Evolutionary conservation across 2,113 vertebrate genomes (phyloP).

Genomic region (Marmota monax): DNA sequence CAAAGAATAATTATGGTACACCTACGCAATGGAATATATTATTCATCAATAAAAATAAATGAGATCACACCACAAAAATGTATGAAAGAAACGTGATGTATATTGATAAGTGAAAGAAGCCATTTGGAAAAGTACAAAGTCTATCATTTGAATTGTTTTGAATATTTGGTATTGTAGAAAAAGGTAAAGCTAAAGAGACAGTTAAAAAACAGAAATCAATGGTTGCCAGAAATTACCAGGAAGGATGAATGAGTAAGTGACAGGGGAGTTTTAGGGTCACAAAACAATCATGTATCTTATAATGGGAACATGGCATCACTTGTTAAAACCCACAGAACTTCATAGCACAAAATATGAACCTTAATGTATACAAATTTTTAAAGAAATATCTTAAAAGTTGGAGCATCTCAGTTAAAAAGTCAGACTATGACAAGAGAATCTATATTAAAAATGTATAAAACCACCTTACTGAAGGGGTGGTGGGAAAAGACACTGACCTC

Average conservation of each 20-base stretch:
- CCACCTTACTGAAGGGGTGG: neutral
- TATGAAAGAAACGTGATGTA: neutral
- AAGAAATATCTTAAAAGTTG: neutral
- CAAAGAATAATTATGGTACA: neutral
- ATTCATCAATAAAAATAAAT: neutral
- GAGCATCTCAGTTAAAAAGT: neutral
- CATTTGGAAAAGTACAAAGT: too few relatives aligned
- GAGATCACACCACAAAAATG: neutral
- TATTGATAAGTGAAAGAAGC: neutral
- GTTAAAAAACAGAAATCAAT: neutral
- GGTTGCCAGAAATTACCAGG: neutral
- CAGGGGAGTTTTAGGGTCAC: neutral
- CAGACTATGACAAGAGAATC: neutral
- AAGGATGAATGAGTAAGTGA: neutral
- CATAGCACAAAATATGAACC: neutral
- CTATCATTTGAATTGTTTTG: neutral
- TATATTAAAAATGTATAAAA: neutral
- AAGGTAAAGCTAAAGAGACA: neutral
- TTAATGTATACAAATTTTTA: neutral
- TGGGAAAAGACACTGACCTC: neutral
- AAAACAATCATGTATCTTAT: neutral
- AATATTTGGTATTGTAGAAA: neutral
- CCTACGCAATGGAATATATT: neutral
- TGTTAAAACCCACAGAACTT: neutral
- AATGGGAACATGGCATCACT: neutral